Evolutionary conservation across 2,888 invertebrate species (phyloP), one percentile per base, ranked within the genome.

Genomic region (Dolichomitus sp.): DNA sequence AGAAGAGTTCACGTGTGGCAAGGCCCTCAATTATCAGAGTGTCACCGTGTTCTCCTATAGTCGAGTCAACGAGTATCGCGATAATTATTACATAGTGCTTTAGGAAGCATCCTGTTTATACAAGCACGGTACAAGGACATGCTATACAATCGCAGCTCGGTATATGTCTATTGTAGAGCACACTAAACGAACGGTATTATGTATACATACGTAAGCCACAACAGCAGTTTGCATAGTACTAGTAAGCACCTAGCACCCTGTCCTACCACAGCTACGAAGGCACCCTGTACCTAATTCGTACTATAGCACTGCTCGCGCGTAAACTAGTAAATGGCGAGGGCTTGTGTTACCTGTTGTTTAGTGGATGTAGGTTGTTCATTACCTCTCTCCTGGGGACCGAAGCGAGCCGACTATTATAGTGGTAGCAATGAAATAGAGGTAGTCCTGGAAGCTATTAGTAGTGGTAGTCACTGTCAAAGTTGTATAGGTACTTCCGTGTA

Each of bases 361-460:
- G 88, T 85, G 88, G 80, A 86, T 85, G 82, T 74, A 85, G 85
- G 84, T 86, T 87, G 88, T 90, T 91, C 90, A 88, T 91, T 91
- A 91, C 89, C 89, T 85, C 84, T 82, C 91, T 84, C 89, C 66
- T 42, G 89, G 89, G 89, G 86, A 63, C 14, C 66, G 66, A 17
- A 61, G 66, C 11, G 54, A 66, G 72, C 73, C 61, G 74, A 72
- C 66, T 61, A 76, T 33, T 48, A 72, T 65, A 33, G 30, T 40
- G 27, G 30, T 33, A 52, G 59, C 72, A 72, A 76, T 81, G 81
- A 76, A 81, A 68, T 76, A 76, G 61, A 48, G 54, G 54, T 61
- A 37, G 61, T 54, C 5, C 65, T 33, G 42, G 65, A 37, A 69
- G 54, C 66, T 61, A 75, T 72, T 68, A 76, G 52, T 27, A 23